Conservation (phyloP, 2,113 vertebrate species). For the Notiomystis cincta region DNA sequence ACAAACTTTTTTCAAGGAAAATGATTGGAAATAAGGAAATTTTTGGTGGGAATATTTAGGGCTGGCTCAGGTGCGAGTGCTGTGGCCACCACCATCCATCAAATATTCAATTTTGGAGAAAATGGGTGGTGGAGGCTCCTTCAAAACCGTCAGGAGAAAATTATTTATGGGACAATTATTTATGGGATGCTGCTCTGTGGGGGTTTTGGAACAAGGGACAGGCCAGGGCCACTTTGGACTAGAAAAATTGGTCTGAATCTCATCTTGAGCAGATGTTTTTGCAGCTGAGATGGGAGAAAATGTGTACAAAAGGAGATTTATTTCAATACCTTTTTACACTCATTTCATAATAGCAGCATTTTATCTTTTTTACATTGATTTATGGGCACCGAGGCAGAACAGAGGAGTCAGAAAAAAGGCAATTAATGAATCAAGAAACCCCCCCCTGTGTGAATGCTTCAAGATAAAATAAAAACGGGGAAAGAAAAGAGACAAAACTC, state of each 20-base stretch:
- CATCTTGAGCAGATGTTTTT: background rate
- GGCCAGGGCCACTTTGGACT: background rate
- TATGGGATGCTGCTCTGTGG: background rate
- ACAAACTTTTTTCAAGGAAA: fast-evolving
- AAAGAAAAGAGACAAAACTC: background rate
- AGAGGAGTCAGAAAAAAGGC: constrained; percentile 52
- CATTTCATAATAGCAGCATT: constrained; percentile 65
- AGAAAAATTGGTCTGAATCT: background rate
- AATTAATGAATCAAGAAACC: constrained; percentile 61
- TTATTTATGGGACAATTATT: background rate
- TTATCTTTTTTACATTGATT: constrained; percentile 70
- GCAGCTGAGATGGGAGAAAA: background rate
- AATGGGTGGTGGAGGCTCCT: background rate
- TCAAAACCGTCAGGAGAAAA: background rate
- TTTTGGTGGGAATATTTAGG: background rate
- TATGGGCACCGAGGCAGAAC: constrained; percentile 61
- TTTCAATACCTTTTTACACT: constrained; percentile 64
- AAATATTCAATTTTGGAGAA: background rate
- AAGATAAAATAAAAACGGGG: background rate
- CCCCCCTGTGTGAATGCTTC: background rate
- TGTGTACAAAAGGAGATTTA: constrained; percentile 28
- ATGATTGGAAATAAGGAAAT: background rate
- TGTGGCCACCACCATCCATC: background rate
- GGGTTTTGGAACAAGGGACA: background rate
- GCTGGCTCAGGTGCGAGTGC: background rate